Evolutionary conservation across 1,140 invertebrate species (phyloP), one percentile per base, ranked within the genome.

Genomic region (Oedothorax gibbosus): DNA sequence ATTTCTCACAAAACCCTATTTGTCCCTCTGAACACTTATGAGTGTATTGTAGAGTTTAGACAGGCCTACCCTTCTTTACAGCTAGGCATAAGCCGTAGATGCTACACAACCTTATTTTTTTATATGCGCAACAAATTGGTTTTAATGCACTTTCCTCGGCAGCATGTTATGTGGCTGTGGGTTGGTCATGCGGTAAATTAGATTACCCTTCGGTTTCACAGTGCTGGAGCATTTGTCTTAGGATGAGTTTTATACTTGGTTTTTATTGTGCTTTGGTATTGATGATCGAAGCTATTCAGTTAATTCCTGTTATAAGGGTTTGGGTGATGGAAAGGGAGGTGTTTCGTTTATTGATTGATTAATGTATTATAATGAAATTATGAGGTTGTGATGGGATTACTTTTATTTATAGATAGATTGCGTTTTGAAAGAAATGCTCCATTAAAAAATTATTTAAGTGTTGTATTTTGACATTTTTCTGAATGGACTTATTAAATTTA

Each of bases 61-160:
- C 69, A 71, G 15, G n/a, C 50, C 69, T 20, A n/a, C 10, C 10
- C 8, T 53, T 51, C 20, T 20, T 71, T 71, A 51, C 35, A 69
- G 50, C 50, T 14, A 71, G 54, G 50, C 69, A 71, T 71, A 71
- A 71, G 54, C 69, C 54, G 51, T 53, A 49, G 50, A 53, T 71
- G 18, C 69, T 71, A 53, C 69, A 71, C 54, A 53, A 71, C 50
- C 64, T 66, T 53, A 18, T 71, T 21, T 20, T 71, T 71, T 71
- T 71, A 53, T 71, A 54, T 71, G 50, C 4, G 8, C 50, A 71
- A 18, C 51, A 71, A 71, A 71, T 71, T 71, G 69, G 51, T 71
- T 71, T 71, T 18, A 71, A 71, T 71, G 50, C 69, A 71, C 69
- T 71, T 71, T 71, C 54, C 20, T 49, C 69, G 69, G 69, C 51